Evolutionary conservation across 2,888 invertebrate species (phyloP), one percentile per base, ranked within the genome.

Genomic region (Alentia gelatinosa): DNA sequence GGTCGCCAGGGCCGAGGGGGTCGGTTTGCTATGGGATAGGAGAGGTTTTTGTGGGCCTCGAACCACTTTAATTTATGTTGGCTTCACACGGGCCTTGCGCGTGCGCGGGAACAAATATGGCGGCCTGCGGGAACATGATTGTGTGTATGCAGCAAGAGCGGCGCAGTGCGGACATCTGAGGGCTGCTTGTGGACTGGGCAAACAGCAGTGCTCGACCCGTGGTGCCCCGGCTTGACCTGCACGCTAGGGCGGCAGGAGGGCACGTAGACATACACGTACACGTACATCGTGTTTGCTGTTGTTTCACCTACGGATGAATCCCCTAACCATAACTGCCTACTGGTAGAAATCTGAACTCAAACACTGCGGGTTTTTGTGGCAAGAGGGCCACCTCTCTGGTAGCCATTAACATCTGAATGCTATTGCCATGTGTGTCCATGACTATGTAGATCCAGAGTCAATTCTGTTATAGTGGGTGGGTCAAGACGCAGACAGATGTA

Each of bases 351-450:
- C n/a, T 26, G 68, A 68, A 68, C 68, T 68, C 26, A 68, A 68
- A 68, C 26, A 30, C 33, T 1, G 68, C n/a, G n/a, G n/a, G n/a
- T 5, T 26, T 26, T 26, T 30, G 7, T 68, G 26, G 33, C 68
- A 26, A 68, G 5, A 1, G 19, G 56, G 56, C n/a, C n/a, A n/a
- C 56, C 56, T 19, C 68, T 68, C 68, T 30, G 68, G 68, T 68
- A 26, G n/a, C 68, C 68, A 68, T 68, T 68, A 68, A 30, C 68
- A 68, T 68, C 68, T 56, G 56, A 56, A 68, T 68, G 30, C n/a
- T 68, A 30, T 12, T 15, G 30, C 68, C 63, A 9, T 63, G 26
- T 63, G 63, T 23, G 26, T 63, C 26, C 26, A 68, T 68, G 68
- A 9, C 30, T 68, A 68, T 68, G 26, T 68, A n/a, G n/a, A 1